Base-by-base conservation (phyloP, 2,797 vertebrate species). In the Tarsius wallacei region DNA sequence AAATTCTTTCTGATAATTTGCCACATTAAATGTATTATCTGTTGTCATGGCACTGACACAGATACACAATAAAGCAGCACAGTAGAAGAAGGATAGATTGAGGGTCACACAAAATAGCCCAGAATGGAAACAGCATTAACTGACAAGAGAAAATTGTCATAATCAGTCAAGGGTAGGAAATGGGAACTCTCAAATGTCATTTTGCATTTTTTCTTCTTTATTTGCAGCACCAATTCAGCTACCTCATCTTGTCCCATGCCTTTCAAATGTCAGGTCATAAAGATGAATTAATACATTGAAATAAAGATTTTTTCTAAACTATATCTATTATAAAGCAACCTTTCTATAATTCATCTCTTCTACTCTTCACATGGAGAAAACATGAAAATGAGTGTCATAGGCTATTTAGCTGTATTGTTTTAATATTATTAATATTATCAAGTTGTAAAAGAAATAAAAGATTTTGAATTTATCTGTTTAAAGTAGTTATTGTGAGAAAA, bases 401-500 rank as follows among this genome's bases (percentile, higher is more conserved):
- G 12, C 64, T 17, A 61, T 16, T 16, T 90, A 96, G 15, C n/a
- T 77, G 47, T 42, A 95, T 53, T 36, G 5, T 82, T 95, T 96
- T 96, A 33, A 94, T 87, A 95, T 97, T 6, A 59, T 93, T 85
- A 96, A 93, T 87, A 78, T 4, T 81, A 82, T 73, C 13, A 93
- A 66, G 66, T 36, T 97, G 76, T 47, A 93, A 97, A 94, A 85
- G 14, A 91, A 96, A 90, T 22, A 9, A 15, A 77, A 83, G 17
- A 24, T 98, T 97, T 93, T 94, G 42, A 49, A 89, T 95, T 97
- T 88, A 84, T 88, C 95, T 97, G 63, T 93, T 96, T 97, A 96
- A 93, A 97, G 95, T 53, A 83, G 59, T 96, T 86, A 96, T 78
- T 93, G 83, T 95, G 96, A 98, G 86, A 97, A 96, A 92, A 51